Evolutionary conservation across 1,140 invertebrate species (phyloP).

Genomic region (Brachionus plicatilis): DNA sequence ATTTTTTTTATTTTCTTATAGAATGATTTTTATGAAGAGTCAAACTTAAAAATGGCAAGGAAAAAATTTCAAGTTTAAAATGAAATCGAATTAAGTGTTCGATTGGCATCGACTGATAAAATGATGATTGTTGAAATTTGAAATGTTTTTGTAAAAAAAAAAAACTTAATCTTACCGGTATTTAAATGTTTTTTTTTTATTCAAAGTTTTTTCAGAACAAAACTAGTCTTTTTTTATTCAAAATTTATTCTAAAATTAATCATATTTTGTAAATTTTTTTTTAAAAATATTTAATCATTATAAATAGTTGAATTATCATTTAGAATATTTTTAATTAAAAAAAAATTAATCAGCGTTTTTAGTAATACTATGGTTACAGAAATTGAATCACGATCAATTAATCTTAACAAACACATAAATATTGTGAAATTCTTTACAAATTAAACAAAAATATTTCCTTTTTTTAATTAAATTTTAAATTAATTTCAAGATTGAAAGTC

Average conservation of each 20-base stretch:
- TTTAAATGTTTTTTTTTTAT: neutral
- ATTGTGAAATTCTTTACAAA: no score
- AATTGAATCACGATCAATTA: no score
- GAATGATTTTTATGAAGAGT: neutral
- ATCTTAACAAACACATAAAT: no score
- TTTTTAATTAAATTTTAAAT: no score
- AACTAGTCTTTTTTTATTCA: neutral
- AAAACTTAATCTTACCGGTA: neutral
- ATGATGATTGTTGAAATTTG: neutral
- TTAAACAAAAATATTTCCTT: no score
- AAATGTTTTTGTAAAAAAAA: neutral
- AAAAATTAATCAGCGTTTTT: no score
- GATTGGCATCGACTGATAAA: neutral
- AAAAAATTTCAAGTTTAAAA: neutral
- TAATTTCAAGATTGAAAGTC: no score
- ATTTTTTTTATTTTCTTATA: neutral
- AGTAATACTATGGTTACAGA: no score
- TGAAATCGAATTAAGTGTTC: neutral
- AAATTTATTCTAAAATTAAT: neutral
- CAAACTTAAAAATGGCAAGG: neutral
- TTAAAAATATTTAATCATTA: neutral
- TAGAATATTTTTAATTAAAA: neutral
- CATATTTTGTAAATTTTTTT: neutral
- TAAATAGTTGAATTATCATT: neutral
- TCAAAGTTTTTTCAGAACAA: neutral